Base-by-base conservation (phyloP, 2,113 vertebrate species). In the Gyps fulvus region DNA sequence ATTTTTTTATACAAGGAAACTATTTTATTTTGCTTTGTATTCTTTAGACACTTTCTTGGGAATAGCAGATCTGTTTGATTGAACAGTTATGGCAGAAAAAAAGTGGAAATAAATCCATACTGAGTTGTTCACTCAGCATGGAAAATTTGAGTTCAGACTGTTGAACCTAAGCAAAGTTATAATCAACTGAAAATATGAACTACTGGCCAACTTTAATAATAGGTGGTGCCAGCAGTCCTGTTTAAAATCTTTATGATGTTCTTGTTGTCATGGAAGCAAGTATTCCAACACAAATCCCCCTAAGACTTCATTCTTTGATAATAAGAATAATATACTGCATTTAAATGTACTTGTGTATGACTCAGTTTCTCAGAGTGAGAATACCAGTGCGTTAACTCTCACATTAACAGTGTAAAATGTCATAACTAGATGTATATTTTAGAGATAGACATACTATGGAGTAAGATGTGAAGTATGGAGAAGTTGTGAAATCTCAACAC, bases 241-340 rank as follows among this genome's bases (percentile, higher is more conserved):
- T 26, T 81, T 81, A 87, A 79, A 95, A 71, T 89, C 43, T 91
- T 96, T 93, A 65, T 95, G 89, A 90, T 54, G 87, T 79, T 77
- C 58, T 88, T 73, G 67, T 96, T 97, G 93, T 72, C 83, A 84
- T 94, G 80, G 92, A 95, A 96, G 90, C 87, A 45, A 76, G 29
- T 85, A 7, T 90, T 89, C 54, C 63, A 80, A 59, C 1, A 89
- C 29, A 93, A 87, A 89, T 96, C 92, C 52, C 47, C 49, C 34
- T 70, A 42, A 83, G 36, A 81, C 38, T 94, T 96, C 31, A 50
- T 93, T 95, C 57, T 95, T 96, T 79, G 40, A 86, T 69, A 71
- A 87, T 82, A 72, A 93, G 78, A 55, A 86, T 83, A 86, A 73
- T 83, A 52, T 21, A 69, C 16, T 83, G n/a, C n/a, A 84, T 62